These are phyloP conservation scores for Oncorhynchus keta DNA, from an alignment of 2,113 vertebrate genomes.

Conservation along the genomic window DNA sequence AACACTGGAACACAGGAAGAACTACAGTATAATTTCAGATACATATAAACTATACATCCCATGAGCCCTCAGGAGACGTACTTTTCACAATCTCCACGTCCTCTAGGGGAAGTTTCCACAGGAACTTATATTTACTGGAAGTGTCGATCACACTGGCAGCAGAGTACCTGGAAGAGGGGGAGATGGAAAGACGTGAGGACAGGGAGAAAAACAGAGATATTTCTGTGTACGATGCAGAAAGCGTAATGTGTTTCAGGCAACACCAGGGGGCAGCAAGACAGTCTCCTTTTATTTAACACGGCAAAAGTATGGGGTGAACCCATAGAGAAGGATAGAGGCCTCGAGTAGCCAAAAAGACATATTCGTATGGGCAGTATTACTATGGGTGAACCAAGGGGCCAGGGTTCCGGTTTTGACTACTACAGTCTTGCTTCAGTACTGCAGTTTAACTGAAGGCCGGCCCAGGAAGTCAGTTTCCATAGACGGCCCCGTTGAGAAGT, in stretches of 20 bases:
- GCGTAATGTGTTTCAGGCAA: background rate
- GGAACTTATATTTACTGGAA: constrained; percentile 96
- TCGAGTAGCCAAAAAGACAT: too few species aligned
- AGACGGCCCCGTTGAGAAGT: too few species aligned
- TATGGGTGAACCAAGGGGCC: too few species aligned
- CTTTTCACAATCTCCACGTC: constrained; percentile 94
- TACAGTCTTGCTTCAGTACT: too few species aligned
- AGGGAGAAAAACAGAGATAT: background rate
- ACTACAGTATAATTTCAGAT: too few species aligned
- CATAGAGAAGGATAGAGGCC: too few species aligned
- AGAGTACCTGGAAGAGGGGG: constrained; percentile 79
- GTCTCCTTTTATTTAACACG: background rate
- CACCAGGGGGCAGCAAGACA: constrained; percentile 38
- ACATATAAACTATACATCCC: background rate
- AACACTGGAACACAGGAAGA: background rate
- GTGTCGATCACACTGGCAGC: constrained; percentile 95
- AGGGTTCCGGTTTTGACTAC: too few species aligned
- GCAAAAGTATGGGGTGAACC: too few species aligned
- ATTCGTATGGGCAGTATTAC: too few species aligned
- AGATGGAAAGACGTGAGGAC: background rate
- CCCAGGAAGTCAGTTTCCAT: too few species aligned
- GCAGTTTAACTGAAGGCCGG: too few species aligned
- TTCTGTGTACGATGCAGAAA: background rate
- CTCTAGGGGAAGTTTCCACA: constrained; percentile 95
- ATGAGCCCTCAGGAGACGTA: constrained; percentile 47